Evolutionary conservation across 2,113 vertebrate species (phyloP), one percentile per base, ranked within the genome.

Genomic region (Ctenodactylus gundi): DNA sequence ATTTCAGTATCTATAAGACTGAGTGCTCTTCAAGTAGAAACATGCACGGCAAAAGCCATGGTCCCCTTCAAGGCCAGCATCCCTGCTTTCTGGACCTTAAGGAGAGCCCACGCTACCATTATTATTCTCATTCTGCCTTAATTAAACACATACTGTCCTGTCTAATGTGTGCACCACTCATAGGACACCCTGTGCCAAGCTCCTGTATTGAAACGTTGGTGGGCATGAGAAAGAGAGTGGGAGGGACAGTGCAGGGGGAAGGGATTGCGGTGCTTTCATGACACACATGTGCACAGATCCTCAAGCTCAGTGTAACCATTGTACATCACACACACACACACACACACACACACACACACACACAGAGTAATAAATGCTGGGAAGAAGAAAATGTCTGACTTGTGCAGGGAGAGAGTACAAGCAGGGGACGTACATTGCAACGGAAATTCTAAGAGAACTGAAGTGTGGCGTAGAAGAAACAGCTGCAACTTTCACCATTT

Each of bases 1-100:
- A 94, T 96, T 93, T 94, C 49, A 6, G 68, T 78, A 51, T 85
- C 57, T 75, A 1, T 92, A 83, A 95, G 46, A 75, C 49, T 72
- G 85, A 83, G 65, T 46, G 68, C 90, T 57, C 46, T 78, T 83
- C 55, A 94, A 83, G 78, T 31, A 76, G 78, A 96, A 89, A 78
- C 31, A 25, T 1, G 39, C 34, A 18, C 21, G 72, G 36, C 12
- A 89, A 91, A 83, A 68, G 27, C 46, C 62, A 5, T 6, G 0
- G 11, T 6, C 11, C 7, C 18, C 76, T 81, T 58, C 15, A 31
- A 1, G 57, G 4, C 2, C 57, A 72, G 29, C 10, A 60, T 80
- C 3, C 14, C 14, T 34, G 62, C 27, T 39, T 44, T 17, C 27
- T 41, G 31, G 13, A 78, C 1, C 25, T 85, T 58, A 55, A 70